Percentiles rank a stretch among this genome's conserved stretches.
Evolutionary conservation across 1,140 invertebrate species (phyloP).

Genomic region (Drosophila arawakana): DNA sequence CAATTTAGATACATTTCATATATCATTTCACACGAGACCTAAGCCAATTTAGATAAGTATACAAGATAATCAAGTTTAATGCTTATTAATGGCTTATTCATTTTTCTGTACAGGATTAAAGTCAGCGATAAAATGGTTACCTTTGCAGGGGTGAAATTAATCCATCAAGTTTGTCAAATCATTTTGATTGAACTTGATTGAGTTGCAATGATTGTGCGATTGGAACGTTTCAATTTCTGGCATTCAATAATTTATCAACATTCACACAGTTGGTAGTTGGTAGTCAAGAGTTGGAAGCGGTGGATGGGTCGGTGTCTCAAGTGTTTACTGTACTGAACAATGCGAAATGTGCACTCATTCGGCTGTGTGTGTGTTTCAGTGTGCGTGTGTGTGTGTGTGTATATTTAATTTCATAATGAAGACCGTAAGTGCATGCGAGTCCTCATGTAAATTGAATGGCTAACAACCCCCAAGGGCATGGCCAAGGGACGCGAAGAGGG

Average conservation of each 20-base stretch:
- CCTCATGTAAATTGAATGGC: slow-evolving; percentile 63
- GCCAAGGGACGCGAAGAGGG: too few relatives aligned
- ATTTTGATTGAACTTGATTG: slow-evolving; percentile 7
- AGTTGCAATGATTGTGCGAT: neutral
- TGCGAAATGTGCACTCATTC: slow-evolving; percentile 27
- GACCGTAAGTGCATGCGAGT: slow-evolving; percentile 65
- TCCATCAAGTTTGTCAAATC: slow-evolving; percentile 17
- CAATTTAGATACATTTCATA: too few relatives aligned
- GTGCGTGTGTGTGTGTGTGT: slow-evolving; percentile 44
- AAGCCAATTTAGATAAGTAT: neutral
- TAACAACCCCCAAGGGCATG: slow-evolving; percentile 19
- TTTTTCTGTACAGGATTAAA: neutral
- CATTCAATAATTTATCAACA: slow-evolving; percentile 26
- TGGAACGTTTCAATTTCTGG: slow-evolving; percentile 2
- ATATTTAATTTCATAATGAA: slow-evolving; percentile 79
- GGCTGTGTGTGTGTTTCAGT: slow-evolving; percentile 39
- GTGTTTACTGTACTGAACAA: slow-evolving; percentile 54
- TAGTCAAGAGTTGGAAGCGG: neutral
- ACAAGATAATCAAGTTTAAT: neutral
- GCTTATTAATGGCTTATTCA: neutral
- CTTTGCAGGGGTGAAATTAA: slow-evolving; percentile 1
- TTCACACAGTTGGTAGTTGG: slow-evolving; percentile 13
- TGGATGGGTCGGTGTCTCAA: slow-evolving; percentile 50
- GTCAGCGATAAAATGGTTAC: neutral
- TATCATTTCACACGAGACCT: neutral